These are phyloP conservation scores for Theropithecus gelada DNA, from an alignment of 2,113 vertebrate species.

Conservation along the genomic window DNA sequence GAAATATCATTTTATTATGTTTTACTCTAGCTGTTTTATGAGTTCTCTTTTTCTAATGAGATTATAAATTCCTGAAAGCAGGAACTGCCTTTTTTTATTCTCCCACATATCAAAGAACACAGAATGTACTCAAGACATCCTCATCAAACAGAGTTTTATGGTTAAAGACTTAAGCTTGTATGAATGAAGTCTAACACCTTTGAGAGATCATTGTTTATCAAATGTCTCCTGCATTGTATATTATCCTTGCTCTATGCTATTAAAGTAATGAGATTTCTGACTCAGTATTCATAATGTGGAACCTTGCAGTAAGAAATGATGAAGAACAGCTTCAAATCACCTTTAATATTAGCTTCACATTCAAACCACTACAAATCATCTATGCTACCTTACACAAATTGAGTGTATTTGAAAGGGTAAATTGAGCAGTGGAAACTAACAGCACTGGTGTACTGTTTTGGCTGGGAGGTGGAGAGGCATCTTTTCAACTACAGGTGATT, in stretches of 20 bases:
- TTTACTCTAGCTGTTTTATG: neutral
- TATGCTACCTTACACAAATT: neutral
- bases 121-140: neutral
- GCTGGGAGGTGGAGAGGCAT: neutral
- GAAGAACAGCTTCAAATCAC: neutral
- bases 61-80: constrained; percentile 12
- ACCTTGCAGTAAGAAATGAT: neutral
- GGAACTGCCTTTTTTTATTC: neutral
- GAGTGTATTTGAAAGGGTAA: neutral
- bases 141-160: neutral
- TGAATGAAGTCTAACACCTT: neutral
- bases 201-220: constrained; percentile 13
- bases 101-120: neutral
- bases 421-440: neutral
- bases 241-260: constrained; percentile 49
- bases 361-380: neutral
- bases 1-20: neutral
- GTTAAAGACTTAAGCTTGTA: neutral
- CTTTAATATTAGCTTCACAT: neutral
- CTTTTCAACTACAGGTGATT: neutral
- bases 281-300: constrained; percentile 58
- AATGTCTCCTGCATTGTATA: neutral
- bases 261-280: constrained; percentile 72
- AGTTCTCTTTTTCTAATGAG: neutral
- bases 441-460: neutral